Conservation (phyloP, 2,888 invertebrate genomes). For the Trachelus troglodyta region DNA sequence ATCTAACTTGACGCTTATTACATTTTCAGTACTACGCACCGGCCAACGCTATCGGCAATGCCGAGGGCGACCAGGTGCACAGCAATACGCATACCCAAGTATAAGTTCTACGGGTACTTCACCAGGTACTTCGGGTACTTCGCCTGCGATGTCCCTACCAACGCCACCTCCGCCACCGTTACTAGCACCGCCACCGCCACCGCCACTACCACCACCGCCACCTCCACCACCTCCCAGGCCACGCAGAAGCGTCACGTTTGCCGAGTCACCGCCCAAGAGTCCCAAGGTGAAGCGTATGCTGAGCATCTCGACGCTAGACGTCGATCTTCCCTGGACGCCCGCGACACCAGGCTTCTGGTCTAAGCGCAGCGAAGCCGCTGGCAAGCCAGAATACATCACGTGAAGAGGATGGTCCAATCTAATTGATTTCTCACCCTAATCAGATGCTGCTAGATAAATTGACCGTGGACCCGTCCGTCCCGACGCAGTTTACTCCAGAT, state of each 20-base stretch:
- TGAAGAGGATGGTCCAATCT: slow-evolving; percentile 30
- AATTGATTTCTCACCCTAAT: background rate
- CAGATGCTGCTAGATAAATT: background rate
- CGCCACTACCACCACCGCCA: slow-evolving; percentile 43
- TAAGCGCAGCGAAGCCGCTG: slow-evolving; percentile 36
- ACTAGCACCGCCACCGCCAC: slow-evolving; percentile 7
- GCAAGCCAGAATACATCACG: slow-evolving; percentile 61
- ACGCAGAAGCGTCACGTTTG: slow-evolving; percentile 61
- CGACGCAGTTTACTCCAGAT: background rate
- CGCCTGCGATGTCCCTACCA: slow-evolving; percentile 52
- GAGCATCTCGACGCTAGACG: slow-evolving; percentile 50
- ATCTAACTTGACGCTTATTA: slow-evolving; percentile 24
- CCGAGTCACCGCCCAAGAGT: slow-evolving; percentile 57
- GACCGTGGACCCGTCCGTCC: background rate
- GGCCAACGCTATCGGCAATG: slow-evolving; percentile 80
- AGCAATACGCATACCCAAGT: slow-evolving; percentile 89
- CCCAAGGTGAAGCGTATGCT: slow-evolving; percentile 42
- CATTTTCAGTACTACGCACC: slow-evolving; percentile 85
- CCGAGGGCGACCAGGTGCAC: slow-evolving; percentile 81
- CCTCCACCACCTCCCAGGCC: slow-evolving; percentile 56
- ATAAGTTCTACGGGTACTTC: slow-evolving; percentile 71
- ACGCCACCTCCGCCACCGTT: slow-evolving; percentile 55
- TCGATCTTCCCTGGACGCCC: slow-evolving; percentile 62
- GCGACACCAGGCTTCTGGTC: slow-evolving; percentile 60
- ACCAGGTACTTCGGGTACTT: slow-evolving; percentile 27